Conservation (phyloP, 2,113 vertebrate genomes). For the Mesocricetus auratus region DNA sequence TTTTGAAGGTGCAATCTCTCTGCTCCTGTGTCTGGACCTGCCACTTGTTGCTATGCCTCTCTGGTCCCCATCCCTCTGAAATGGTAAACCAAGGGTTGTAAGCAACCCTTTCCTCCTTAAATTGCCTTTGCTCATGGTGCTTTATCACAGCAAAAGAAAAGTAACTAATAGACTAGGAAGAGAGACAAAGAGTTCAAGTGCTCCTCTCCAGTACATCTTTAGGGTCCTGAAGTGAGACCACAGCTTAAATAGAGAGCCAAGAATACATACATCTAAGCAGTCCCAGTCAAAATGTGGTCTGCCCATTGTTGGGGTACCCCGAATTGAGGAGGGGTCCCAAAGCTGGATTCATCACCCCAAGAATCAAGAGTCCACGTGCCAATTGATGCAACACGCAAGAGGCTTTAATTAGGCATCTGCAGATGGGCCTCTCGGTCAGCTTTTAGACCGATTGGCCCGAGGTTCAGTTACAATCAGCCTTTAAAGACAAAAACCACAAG, state of each 20-base stretch:
- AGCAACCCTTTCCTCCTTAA: not conserved
- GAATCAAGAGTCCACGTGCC: no score
- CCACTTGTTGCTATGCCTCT: not conserved
- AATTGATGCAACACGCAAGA: no score
- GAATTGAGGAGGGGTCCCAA: no score
- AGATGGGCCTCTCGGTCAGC: no score
- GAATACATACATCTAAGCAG: not conserved
- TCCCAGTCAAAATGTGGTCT: not conserved
- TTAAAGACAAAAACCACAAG: no score
- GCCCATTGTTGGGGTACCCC: no score
- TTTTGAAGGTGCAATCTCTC: not conserved
- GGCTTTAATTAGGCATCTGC: no score
- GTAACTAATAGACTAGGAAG: not conserved
- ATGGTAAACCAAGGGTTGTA: not conserved
- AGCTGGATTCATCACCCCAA: no score
- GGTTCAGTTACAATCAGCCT: no score
- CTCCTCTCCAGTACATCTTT: not conserved
- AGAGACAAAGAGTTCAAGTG: not conserved
- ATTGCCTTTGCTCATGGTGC: not conserved
- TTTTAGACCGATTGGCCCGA: no score
- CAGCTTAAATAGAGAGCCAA: not conserved
- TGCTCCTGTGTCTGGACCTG: not conserved
- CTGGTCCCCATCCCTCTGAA: not conserved
- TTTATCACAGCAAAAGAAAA: not conserved
- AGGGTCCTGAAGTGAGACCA: not conserved